phyloP scores from a whole-genome alignment of 2,113 vertebrate species.

The Hemichromis elongatus region DNA sequence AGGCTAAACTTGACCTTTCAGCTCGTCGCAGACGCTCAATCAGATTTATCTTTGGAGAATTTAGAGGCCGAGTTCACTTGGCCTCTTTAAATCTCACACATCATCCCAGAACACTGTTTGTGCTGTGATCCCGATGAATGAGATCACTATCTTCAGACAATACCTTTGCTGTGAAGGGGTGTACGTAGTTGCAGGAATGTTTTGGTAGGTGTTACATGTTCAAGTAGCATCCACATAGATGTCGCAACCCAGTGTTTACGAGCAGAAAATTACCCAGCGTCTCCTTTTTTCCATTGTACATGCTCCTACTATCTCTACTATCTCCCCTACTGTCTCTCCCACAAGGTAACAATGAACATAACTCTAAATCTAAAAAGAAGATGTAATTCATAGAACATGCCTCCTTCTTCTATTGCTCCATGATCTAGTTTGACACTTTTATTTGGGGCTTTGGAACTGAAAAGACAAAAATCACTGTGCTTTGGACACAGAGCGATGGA shows the following conservation, averaged over 20 bases:
- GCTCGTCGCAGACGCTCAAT: accelerated
- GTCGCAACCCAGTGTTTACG: no score
- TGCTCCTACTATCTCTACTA: accelerated
- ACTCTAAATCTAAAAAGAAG: neutral
- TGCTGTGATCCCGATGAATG: neutral
- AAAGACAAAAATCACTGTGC: neutral
- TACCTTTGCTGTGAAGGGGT: neutral
- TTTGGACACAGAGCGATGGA: no score
- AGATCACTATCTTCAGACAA: neutral
- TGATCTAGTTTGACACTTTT: neutral
- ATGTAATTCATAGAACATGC: neutral
- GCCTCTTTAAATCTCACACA: neutral
- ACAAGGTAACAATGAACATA: neutral
- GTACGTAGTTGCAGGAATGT: neutral
- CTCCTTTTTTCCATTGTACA: neutral
- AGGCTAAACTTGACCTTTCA: neutral
- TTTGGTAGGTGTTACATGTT: neutral
- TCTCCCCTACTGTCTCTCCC: neutral
- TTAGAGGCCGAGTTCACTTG: neutral
- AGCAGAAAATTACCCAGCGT: neutral
- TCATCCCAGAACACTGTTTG: neutral
- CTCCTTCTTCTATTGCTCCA: neutral
- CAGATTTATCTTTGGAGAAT: neutral
- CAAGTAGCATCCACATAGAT: neutral
- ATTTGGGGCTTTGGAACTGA: neutral